Evolutionary conservation across 2,888 invertebrate species (phyloP), one percentile per base, ranked within the genome.

Genomic region (Erynnis tages): DNA sequence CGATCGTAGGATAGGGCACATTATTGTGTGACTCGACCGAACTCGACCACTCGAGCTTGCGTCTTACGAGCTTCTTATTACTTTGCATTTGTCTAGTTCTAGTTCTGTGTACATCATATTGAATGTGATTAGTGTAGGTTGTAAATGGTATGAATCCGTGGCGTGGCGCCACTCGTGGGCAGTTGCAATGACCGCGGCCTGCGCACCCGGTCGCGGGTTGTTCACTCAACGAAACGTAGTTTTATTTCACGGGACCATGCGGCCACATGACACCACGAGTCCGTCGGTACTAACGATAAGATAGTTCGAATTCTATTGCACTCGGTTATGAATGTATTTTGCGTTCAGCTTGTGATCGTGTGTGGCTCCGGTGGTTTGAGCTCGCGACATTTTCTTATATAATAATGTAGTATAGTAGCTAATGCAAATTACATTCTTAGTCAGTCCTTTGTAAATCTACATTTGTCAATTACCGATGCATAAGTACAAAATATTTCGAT

Each of bases 391-490:
- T 3, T 43, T 10, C 11, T 10, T 4, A n/a, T 35, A 19, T 35
- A 35, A n/a, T 21, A 5, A 2, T 19, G 10, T 23, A 16, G 27
- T 41, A 27, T 34, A 35, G 19, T 10, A 35, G 10, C 4, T 38
- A 11, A 13, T 19, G 11, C 11, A 19, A 17, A 5, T 6, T 8
- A 44, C 8, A 19, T 43, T 43, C 17, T 44, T 41, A 35, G 35
- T 14, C 35, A 29, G 32, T 35, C 35, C 34, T 35, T 41, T 32
- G 21, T 27, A 27, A 46, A 46, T 46, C 50, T 50, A 50, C 50
- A 50, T 43, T 50, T 50, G 50, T 50, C 50, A 50, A 50, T 50
- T 50, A 50, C 50, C 32, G 43, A 43, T 43, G 35, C 50, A 50
- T 41, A 41, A 50, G 50, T 50, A 50, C 50, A 50, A 50, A 50